Evolutionary conservation across 92 coral and sea anemone genomes (phyloP).

Genomic region (Zoanthus sansibaricus): DNA sequence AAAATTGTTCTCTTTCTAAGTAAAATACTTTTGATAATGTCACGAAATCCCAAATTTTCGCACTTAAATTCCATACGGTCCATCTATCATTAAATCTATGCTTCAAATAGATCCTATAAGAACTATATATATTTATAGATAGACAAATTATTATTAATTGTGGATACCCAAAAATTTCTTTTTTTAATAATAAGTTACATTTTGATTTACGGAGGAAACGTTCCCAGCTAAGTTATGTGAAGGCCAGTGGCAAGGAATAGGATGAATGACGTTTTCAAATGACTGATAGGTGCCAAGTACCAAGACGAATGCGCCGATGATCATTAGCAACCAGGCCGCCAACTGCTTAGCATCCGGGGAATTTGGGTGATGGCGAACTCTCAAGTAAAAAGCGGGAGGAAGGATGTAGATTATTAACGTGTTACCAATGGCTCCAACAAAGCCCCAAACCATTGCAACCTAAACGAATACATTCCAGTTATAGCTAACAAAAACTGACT

Average conservation of each 20-base stretch:
- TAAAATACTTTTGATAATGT: too few species aligned
- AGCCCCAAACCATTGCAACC: slow-evolving; percentile 97
- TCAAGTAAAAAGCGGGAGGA: slow-evolving; percentile 90
- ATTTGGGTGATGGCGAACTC: slow-evolving; percentile 83
- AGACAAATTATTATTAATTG: not conserved
- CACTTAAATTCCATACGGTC: too few species aligned
- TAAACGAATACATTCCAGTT: slow-evolving; percentile 2
- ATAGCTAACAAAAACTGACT: not conserved
- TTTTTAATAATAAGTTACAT: not conserved
- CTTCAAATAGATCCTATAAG: too few species aligned
- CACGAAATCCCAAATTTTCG: too few species aligned
- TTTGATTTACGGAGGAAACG: not conserved
- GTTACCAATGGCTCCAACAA: slow-evolving; percentile 85
- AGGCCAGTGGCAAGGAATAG: slow-evolving; percentile 56
- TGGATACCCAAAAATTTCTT: not conserved
- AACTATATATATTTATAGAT: too few species aligned
- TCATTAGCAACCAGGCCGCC: slow-evolving; percentile 91
- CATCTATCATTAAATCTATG: too few species aligned
- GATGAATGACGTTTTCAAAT: slow-evolving; percentile 75
- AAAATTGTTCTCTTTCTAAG: too few species aligned
- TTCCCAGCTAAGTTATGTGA: not conserved
- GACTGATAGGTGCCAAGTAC: slow-evolving; percentile 89
- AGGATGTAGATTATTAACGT: slow-evolving; percentile 81
- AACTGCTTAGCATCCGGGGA: slow-evolving; percentile 85
- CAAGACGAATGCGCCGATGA: slow-evolving; percentile 67